phyloP scores from a whole-genome alignment of 2,888 invertebrate genomes.

The Nipponacmea schrenckii region DNA sequence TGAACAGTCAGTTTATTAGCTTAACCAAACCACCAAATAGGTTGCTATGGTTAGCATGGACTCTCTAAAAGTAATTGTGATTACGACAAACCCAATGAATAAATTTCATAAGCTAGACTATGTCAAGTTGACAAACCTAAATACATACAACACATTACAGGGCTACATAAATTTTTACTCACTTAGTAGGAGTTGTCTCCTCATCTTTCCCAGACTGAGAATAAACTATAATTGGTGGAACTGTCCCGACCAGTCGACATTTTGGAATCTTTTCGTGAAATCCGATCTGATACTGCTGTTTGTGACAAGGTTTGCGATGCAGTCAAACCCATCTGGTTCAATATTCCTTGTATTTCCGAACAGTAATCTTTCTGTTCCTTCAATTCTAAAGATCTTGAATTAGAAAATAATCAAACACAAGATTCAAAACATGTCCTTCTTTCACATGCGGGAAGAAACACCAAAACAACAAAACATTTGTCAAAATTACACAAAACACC shows the following conservation, averaged over 20 bases:
- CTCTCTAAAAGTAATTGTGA: too few relatives aligned
- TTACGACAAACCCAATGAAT: too few relatives aligned
- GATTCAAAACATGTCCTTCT: neutral
- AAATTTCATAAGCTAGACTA: too few relatives aligned
- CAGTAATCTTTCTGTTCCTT: constrained; percentile 51
- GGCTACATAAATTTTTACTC: neutral
- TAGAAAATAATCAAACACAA: constrained; percentile 4
- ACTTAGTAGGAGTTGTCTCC: constrained; percentile 15
- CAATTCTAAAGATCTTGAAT: constrained; percentile 53
- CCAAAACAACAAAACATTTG: too few relatives aligned
- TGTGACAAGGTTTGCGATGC: neutral
- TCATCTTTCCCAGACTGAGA: constrained; percentile 20
- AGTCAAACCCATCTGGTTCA: constrained; percentile 50
- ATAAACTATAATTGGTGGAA: constrained; percentile 14
- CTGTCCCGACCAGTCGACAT: constrained; percentile 15
- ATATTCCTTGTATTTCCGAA: constrained; percentile 55
- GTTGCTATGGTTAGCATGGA: too few relatives aligned
- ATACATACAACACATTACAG: too few relatives aligned
- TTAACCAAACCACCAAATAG: too few relatives aligned
- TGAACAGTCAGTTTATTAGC: too few relatives aligned
- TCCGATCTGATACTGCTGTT: neutral
- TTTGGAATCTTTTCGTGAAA: constrained; percentile 24
- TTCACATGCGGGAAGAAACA: neutral
- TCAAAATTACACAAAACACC: too few relatives aligned
- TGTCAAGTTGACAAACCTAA: too few relatives aligned